Percentiles rank a stretch among this genome's conserved stretches.
Conservation (phyloP, 2,888 invertebrate genomes). For the Eupsilia transversa region DNA sequence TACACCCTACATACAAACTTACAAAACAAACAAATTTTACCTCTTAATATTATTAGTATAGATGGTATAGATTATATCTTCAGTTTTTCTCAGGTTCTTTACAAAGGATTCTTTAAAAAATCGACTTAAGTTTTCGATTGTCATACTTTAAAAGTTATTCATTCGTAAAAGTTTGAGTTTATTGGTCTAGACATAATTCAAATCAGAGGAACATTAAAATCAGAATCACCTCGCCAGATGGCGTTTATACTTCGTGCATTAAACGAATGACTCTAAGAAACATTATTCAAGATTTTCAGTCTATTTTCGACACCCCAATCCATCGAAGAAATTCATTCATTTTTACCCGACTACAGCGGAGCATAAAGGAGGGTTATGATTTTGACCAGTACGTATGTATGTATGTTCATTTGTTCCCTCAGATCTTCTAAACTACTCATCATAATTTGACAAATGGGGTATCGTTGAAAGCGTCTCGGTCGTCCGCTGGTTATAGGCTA, state of each 20-base stretch:
- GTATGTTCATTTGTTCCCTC: no score
- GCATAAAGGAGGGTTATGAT: no score
- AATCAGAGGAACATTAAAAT: constrained; percentile 18
- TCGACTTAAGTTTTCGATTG: not conserved
- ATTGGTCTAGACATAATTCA: constrained; percentile 25
- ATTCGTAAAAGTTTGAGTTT: constrained; percentile 1
- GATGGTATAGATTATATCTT: no score
- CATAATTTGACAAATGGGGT: no score
- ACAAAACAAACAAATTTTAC: no score
- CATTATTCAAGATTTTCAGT: constrained; percentile 1
- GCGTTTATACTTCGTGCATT: not conserved
- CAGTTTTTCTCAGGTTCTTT: not conserved
- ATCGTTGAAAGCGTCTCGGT: no score
- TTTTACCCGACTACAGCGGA: no score
- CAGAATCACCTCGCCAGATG: constrained; percentile 15
- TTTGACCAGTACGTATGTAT: no score
- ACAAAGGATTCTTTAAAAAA: not conserved
- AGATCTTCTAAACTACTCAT: no score
- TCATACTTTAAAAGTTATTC: not conserved
- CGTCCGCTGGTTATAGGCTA: no score
- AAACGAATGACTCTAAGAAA: constrained; percentile 7
- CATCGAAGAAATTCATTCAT: not conserved
- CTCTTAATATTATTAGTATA: no score
- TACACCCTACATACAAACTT: no score
- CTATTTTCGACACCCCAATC: not conserved